Base-by-base conservation (phyloP, 2,113 vertebrate genomes). In the Lamprotornis superbus region DNA sequence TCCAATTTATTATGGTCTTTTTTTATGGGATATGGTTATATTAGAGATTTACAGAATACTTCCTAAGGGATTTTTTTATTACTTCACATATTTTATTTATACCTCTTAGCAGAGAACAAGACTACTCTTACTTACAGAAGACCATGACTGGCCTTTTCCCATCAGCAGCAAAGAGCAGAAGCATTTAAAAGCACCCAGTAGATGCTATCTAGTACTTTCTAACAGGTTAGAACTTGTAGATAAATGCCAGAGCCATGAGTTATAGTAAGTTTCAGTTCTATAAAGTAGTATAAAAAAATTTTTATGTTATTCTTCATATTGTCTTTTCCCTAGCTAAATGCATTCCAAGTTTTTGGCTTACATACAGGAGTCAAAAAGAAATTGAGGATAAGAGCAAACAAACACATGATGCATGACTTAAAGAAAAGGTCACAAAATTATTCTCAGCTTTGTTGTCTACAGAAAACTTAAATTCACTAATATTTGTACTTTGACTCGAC, bases 381-480 rank as follows among this genome's bases (percentile, higher is more conserved):
- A 91, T 27, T 69, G 47, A 86, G 69, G 30, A 63, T 96, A 89
- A 95, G 23, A 61, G 33, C 18, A 97, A 91, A 84, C 37, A 95
- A 91, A 82, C 3, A 68, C 60, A 92, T 39, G 37, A 83, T 59
- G 15, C 16, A 60, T 60, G 16, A 69, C 64, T 96, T 95, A 70
- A 94, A 75, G 96, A 65, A 96, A 97, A 97, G 81, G 79, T 93
- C 87, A 95, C 47, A 79, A 71, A 69, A 91, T 89, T 91, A 35
- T 90, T 91, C 85, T 60, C 52, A 95, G 35, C 63, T 90, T 71
- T 92, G 37, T 33, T 40, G 21, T 89, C 56, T 57, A 60, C 59
- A 91, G 74, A 84, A 96, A 87, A 47, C 40, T 65, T 81, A 64
- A 35, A 83, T 52, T 88, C 80, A 33, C 37, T 67, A 88, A 49